Evolutionary conservation across 2,113 vertebrate species (phyloP), one percentile per base, ranked within the genome.

Genomic region (Phaethornis superciliosus): DNA sequence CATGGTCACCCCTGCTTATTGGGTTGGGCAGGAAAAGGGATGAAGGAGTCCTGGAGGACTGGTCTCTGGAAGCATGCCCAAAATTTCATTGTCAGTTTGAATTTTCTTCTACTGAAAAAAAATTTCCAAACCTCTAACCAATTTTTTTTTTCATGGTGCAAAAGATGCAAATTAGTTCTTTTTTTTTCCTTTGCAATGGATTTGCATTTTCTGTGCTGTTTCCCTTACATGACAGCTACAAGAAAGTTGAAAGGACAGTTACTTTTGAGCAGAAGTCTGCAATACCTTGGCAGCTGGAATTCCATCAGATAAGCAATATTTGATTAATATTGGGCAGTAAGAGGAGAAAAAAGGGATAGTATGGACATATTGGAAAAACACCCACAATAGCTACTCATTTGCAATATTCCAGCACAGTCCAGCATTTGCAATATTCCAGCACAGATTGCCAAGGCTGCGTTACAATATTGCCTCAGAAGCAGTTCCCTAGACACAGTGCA

Each of bases 381-480:
- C 74, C 90, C 68, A 79, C 65, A 88, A 67, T 58, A 81, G 42
- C 56, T 86, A n/a, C 56, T 92, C 85, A 95, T 93, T 94, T 95
- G 85, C 92, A 89, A 96, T 97, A 96, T 70, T 78, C 89, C 89
- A 93, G 40, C 37, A 89, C 27, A 14, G 64, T n/a, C n/a, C n/a
- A n/a, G 84, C 88, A 94, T 96, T 94, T 95, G 85, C 92, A 89
- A 96, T 97, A 96, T 70, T 78, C 89, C 89, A 93, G 40, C 37
- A 89, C 27, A 14, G 64, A 82, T 91, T 96, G 94, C 80, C 94
- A 92, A 93, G 83, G 72, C 4, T 83, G 90, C 92, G 86, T 68
- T 95, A 95, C 94, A 94, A 94, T 95, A 95, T 94, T 95, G 96
- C 96, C 65, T 93, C 76, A 84, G 60, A 88, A 96, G 93, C 95